These are phyloP conservation scores for Aramus guarauna DNA, from an alignment of 2,113 vertebrate species.

Conservation along the genomic window DNA sequence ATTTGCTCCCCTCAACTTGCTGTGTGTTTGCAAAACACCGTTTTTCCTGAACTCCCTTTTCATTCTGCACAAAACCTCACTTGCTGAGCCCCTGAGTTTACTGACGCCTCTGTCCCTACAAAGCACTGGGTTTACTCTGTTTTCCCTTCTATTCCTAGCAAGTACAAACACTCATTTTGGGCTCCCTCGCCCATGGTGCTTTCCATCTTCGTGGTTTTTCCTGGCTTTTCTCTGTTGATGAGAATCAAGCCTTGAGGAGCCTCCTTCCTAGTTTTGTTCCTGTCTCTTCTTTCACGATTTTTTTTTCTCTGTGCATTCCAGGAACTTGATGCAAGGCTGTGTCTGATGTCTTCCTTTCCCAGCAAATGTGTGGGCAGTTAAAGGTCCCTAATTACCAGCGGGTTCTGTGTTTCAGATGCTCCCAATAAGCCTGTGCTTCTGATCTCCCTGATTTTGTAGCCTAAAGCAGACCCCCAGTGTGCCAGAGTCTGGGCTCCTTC, in stretches of 20 bases:
- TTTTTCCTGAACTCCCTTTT: background rate
- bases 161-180: accelerated
- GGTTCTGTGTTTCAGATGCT: constrained; percentile 56
- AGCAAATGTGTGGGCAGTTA: constrained; percentile 48
- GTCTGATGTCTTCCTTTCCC: constrained; percentile 36
- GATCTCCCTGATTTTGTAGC: constrained; percentile 28
- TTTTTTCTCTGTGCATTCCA: background rate
- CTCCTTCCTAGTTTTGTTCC: background rate
- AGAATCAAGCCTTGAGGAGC: background rate
- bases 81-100: background rate
- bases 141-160: background rate
- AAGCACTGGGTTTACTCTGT: background rate
- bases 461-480: constrained; percentile 29
- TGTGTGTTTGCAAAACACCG: background rate
- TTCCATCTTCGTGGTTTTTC: background rate
- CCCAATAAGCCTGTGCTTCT: constrained; percentile 42
- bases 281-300: background rate
- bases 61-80: background rate
- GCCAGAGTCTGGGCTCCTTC: constrained; percentile 37
- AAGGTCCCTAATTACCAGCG: constrained; percentile 33
- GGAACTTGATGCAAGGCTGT: background rate
- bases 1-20: background rate
- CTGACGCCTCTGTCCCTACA: background rate
- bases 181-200: background rate
- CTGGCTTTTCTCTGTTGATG: background rate